These are phyloP conservation scores for Lacerta viridis DNA, from an alignment of 2,797 vertebrate genomes.

Conservation along the genomic window DNA sequence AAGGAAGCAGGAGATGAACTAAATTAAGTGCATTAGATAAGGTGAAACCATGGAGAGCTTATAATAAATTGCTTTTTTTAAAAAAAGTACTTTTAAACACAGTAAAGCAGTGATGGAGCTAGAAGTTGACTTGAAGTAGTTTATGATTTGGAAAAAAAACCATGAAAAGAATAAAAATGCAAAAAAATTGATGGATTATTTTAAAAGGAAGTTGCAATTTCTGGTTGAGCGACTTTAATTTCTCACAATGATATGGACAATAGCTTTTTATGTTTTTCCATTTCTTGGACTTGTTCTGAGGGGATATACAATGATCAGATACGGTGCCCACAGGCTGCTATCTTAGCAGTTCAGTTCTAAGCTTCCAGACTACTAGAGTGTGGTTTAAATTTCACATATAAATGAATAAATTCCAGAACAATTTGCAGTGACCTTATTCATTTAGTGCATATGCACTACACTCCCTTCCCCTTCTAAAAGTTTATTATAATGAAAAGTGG, in stretches of 20 bases:
- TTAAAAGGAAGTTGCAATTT: constrained; percentile 73
- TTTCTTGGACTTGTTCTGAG: constrained; percentile 71
- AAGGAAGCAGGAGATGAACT: constrained; percentile 54
- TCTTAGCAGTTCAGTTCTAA: not conserved
- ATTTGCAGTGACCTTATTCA: constrained; percentile 20
- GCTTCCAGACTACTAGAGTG: constrained; percentile 5
- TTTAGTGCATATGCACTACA: not conserved
- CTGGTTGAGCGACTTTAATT: constrained; percentile 77
- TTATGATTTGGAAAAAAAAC: constrained; percentile 67
- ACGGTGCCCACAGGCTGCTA: constrained; percentile 44
- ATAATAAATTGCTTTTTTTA: constrained; percentile 59
- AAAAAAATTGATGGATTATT: constrained; percentile 64
- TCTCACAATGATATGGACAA: constrained; percentile 75
- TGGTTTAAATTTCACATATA: constrained; percentile 21
- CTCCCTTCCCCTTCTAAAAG: constrained; percentile 11
- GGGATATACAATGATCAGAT: constrained; percentile 55
- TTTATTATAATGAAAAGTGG: constrained; percentile 3
- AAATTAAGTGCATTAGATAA: constrained; percentile 66
- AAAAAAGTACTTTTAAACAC: constrained; percentile 52
- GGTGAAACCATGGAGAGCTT: constrained; percentile 49
- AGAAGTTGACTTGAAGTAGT: constrained; percentile 62
- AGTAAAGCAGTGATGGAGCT: constrained; percentile 52
- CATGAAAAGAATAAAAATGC: constrained; percentile 59
- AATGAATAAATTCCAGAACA: constrained; percentile 36
- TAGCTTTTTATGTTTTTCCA: constrained; percentile 81